Evolutionary conservation across 2,113 vertebrate species (phyloP).

Genomic region (Brachypteracias leptosomus): DNA sequence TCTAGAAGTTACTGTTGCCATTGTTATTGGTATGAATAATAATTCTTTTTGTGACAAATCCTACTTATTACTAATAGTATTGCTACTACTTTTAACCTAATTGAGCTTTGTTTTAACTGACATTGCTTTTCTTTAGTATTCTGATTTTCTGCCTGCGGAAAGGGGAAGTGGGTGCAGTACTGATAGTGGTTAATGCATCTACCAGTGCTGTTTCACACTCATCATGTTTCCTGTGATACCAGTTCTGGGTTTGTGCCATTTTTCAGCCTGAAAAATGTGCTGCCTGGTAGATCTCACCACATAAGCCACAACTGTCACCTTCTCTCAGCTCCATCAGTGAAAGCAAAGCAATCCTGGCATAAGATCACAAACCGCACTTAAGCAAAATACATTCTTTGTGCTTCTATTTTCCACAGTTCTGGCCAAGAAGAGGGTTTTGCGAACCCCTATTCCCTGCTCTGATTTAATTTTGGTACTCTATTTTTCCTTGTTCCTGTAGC

Average conservation of each 20-base stretch:
- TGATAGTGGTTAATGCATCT: not conserved
- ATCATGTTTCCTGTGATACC: not conserved
- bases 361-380: slow-evolving; percentile 45
- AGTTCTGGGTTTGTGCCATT: not conserved
- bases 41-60: not conserved
- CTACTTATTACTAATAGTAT: not conserved
- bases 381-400: slow-evolving; percentile 42
- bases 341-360: slow-evolving; percentile 30
- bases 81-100: not conserved
- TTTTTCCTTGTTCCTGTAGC: not conserved
- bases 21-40: not conserved
- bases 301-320: not conserved
- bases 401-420: slow-evolving; percentile 44
- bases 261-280: slow-evolving; percentile 17
- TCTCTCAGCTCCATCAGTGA: not conserved
- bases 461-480: not conserved
- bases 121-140: not conserved
- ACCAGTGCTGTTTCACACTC: not conserved
- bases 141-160: not conserved
- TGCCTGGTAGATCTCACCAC: slow-evolving; percentile 13
- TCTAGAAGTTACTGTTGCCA: not conserved
- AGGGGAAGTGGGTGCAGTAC: not conserved
- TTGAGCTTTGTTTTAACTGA: not conserved
- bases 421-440: slow-evolving; percentile 31
- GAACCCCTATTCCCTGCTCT: not conserved